phyloP scores from a whole-genome alignment of 2,113 vertebrate species.

The Engystomops pustulosus region DNA sequence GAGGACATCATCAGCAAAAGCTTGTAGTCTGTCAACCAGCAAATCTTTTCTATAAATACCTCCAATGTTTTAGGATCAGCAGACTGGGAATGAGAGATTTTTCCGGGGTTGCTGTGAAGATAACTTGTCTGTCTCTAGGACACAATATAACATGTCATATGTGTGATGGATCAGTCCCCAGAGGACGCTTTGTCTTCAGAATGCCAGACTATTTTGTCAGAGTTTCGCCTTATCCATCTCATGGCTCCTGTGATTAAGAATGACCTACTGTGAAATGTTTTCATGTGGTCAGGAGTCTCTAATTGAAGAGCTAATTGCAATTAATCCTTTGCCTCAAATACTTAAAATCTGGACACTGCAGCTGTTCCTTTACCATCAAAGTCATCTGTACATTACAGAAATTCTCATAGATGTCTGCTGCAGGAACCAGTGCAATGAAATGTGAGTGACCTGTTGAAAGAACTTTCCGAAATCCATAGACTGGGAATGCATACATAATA shows the following conservation, averaged over 20 bases:
- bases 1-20: not conserved
- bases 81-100: slow-evolving; percentile 20
- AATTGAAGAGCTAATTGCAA: slow-evolving; percentile 58
- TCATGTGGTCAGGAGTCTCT: slow-evolving; percentile 30
- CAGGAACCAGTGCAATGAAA: slow-evolving; percentile 49
- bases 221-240: slow-evolving; percentile 44
- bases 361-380: slow-evolving; percentile 48
- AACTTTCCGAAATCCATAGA: slow-evolving; percentile 40
- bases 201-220: slow-evolving; percentile 41
- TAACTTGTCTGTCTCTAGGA: slow-evolving; percentile 1
- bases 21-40: not conserved
- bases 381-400: not conserved
- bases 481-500: slow-evolving; percentile 31
- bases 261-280: slow-evolving; percentile 42
- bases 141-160: slow-evolving; percentile 27
- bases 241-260: slow-evolving; percentile 47
- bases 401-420: not conserved
- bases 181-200: slow-evolving; percentile 32
- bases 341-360: slow-evolving; percentile 36
- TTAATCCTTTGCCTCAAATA: slow-evolving; percentile 53
- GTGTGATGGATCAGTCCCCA: slow-evolving; percentile 44
- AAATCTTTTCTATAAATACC: slow-evolving; percentile 1
- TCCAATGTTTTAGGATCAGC: not conserved
- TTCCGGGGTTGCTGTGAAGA: slow-evolving; percentile 26
- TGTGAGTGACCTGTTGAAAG: slow-evolving; percentile 44